phyloP scores from a whole-genome alignment of 2,797 vertebrate genomes.

The Aselliscus stoliczkanus region DNA sequence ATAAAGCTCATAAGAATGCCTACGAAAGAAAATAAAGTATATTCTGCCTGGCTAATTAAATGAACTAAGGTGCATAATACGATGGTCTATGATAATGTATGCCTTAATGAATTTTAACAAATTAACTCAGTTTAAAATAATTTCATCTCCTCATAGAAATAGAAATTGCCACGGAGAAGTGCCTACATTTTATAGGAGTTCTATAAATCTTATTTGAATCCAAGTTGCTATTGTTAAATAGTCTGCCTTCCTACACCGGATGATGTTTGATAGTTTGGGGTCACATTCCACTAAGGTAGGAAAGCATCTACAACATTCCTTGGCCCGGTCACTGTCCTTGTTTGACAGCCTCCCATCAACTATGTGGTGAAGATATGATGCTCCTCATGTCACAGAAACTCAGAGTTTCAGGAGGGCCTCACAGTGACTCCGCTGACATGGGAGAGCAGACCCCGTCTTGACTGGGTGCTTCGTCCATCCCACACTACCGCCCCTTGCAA shows the following conservation, averaged over 20 bases:
- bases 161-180: background rate
- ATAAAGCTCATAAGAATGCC: background rate
- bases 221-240: background rate
- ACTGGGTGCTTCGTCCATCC: background rate
- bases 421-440: fast-evolving
- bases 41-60: background rate
- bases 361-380: fast-evolving
- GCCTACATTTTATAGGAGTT: background rate
- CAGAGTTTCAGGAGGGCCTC: no score
- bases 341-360: background rate
- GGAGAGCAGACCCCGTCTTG: background rate
- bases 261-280: background rate
- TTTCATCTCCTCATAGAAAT: conserved; percentile 27
- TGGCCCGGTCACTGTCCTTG: background rate
- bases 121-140: conserved; percentile 40
- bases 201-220: background rate
- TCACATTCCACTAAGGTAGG: background rate
- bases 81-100: background rate
- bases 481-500: background rate
- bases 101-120: conserved; percentile 36
- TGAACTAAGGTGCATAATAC: background rate
- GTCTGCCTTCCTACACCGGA: background rate
- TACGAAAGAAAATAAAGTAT: background rate
- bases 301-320: background rate
- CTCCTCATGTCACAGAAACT: background rate